phyloP scores from a whole-genome alignment of 2,888 invertebrate genomes.

The Polylopha cassiicola region DNA sequence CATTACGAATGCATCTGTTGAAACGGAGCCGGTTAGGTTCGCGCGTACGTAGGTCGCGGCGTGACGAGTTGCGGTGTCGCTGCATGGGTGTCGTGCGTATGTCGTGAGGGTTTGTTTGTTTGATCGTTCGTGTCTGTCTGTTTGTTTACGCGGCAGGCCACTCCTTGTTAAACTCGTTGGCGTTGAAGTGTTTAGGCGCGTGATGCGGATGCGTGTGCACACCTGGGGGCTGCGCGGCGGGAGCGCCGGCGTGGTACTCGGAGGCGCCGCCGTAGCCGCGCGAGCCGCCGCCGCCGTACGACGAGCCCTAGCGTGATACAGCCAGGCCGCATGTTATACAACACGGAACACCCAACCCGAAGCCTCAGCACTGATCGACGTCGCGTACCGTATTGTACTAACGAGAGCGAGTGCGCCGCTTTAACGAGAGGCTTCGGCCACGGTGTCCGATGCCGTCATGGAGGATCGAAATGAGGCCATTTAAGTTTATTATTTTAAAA shows the following conservation, averaged over 20 bases:
- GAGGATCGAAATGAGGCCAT: slow-evolving; percentile 36
- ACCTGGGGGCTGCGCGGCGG: slow-evolving; percentile 68
- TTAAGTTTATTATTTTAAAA: not conserved
- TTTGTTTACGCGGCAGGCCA: slow-evolving; percentile 70
- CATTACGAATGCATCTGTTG: too few relatives aligned
- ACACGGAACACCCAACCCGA: not conserved
- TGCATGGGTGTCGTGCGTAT: slow-evolving; percentile 12
- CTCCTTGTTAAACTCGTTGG: slow-evolving; percentile 76
- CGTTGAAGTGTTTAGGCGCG: slow-evolving; percentile 76
- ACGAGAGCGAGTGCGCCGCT: too few relatives aligned
- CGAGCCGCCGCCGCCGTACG: slow-evolving; percentile 72
- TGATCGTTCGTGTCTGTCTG: slow-evolving; percentile 22
- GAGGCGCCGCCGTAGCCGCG: slow-evolving; percentile 58
- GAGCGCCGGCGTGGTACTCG: slow-evolving; percentile 66
- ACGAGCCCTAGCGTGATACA: slow-evolving; percentile 56
- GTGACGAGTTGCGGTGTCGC: slow-evolving; percentile 21
- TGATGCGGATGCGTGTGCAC: slow-evolving; percentile 72
- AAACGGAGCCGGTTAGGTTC: too few relatives aligned
- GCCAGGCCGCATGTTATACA: slow-evolving; percentile 15
- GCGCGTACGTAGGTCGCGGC: too few relatives aligned
- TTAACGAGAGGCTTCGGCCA: slow-evolving; percentile 21
- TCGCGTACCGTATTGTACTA: too few relatives aligned
- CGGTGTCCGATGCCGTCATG: slow-evolving; percentile 47
- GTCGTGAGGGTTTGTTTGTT: slow-evolving; percentile 20
- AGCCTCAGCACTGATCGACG: too few relatives aligned